phyloP scores from a whole-genome alignment of 1,140 invertebrate genomes.

The Plutomurus gul region DNA sequence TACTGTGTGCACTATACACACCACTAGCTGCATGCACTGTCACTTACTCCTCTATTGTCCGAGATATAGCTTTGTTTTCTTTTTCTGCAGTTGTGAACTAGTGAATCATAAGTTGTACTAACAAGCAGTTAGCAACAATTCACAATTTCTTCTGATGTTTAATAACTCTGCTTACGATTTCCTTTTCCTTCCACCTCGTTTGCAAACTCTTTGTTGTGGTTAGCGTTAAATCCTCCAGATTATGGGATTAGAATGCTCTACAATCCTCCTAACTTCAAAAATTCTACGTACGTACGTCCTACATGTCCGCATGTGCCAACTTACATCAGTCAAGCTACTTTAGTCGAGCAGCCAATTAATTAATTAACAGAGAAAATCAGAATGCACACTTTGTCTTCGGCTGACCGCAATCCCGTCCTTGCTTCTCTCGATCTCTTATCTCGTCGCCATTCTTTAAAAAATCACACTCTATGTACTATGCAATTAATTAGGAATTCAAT shows the following conservation, averaged over 20 bases:
- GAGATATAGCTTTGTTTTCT: not conserved
- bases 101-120: not conserved
- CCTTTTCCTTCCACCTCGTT: slow-evolving; percentile 19
- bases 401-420: too few relatives aligned
- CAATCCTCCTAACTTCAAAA: too few relatives aligned
- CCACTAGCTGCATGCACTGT: not conserved
- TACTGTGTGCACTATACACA: too few relatives aligned
- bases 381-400: too few relatives aligned
- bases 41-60: not conserved
- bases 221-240: not conserved
- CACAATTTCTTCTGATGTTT: not conserved
- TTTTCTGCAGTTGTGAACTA: not conserved
- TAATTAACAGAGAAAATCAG: too few relatives aligned
- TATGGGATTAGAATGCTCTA: not conserved
- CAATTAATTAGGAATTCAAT: not conserved
- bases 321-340: too few relatives aligned
- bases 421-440: too few relatives aligned
- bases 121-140: not conserved
- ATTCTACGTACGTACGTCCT: too few relatives aligned
- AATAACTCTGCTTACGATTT: slow-evolving; percentile 3
- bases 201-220: not conserved
- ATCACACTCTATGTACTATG: too few relatives aligned
- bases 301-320: too few relatives aligned
- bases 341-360: too few relatives aligned
- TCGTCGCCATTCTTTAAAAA: too few relatives aligned